phyloP scores from a whole-genome alignment of 2,113 vertebrate genomes.

The Trogon melanurus region DNA sequence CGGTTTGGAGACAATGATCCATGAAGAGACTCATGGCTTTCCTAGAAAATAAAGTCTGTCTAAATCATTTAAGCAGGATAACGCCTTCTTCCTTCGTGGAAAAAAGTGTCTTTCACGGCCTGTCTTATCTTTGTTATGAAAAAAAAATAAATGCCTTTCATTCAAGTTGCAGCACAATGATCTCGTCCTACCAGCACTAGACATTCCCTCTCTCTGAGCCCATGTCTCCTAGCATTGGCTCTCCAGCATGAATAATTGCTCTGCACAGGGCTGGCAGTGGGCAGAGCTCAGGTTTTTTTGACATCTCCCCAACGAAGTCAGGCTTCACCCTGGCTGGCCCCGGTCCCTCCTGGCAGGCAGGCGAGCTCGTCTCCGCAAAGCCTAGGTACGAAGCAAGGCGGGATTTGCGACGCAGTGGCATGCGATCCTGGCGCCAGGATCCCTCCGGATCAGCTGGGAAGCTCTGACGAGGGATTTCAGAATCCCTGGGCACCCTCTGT shows the following conservation, averaged over 20 bases:
- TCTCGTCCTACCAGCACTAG: conserved; percentile 22
- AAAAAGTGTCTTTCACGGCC: conserved; percentile 22
- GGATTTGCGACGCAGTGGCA: rapidly evolving
- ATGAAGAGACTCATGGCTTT: background rate
- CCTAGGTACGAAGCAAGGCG: rapidly evolving
- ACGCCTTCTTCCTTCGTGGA: conserved; percentile 5
- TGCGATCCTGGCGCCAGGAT: rapidly evolving
- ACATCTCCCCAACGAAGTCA: background rate
- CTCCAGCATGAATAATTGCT: conserved; percentile 48
- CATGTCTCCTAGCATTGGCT: conserved; percentile 47
- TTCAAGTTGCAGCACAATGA: conserved; percentile 18
- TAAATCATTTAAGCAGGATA: conserved; percentile 42
- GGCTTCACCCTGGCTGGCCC: background rate
- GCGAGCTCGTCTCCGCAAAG: rapidly evolving
- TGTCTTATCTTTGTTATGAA: conserved; percentile 36
- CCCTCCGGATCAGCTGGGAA: rapidly evolving
- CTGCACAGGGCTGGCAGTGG: background rate
- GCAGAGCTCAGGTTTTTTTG: conserved; percentile 27
- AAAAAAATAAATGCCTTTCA: background rate
- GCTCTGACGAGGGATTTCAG: background rate
- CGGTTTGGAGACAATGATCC: background rate
- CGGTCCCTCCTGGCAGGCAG: rapidly evolving
- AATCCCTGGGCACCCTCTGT: background rate
- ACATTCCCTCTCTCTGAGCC: conserved; percentile 33
- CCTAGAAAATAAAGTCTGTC: conserved; percentile 57